Evolutionary conservation across 1,140 invertebrate species (phyloP), one percentile per base, ranked within the genome.

Genomic region (Panulirus ornatus): DNA sequence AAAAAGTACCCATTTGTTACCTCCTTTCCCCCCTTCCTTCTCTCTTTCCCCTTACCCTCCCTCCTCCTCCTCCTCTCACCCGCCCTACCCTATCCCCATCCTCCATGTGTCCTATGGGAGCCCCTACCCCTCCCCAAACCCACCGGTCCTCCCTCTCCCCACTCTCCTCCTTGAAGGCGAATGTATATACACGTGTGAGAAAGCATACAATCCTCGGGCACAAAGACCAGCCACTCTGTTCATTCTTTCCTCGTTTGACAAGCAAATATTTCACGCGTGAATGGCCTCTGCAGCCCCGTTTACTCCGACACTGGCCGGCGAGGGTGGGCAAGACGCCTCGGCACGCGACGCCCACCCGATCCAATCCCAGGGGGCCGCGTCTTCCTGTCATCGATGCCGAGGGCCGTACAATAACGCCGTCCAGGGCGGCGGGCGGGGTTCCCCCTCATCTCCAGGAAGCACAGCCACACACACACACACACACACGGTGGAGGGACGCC

Each of bases 261-360:
- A 82, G 86, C 78, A 82, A 88, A 88, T 88, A 88, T 88, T 88
- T 88, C 86, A 88, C 86, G 30, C 22, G 86, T 66, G 86, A 88
- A 88, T 82, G 44, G 27, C 38, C 36, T 22, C 36, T 11, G n/a
- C 38, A 19, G 44, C 71, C 84, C 70, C 86, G 76, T 27, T 88
- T 73, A 81, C 42, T 38, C 38, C 27, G 54, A 87, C 84, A 34
- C 84, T 51, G 3, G 83, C 66, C 42, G 44, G n/a, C 40, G 51
- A 54, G n/a, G 44, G n/a, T n/a, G 0, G n/a, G 6, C 5, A 66
- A 66, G n/a, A 66, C 58, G 1, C 63, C 27, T 14, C 19, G 30
- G 5, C 83, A 73, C 44, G 42, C 83, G 38, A 70, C 8, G 22
- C n/a, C 51, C 40, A 2, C 27, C 1, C 30, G 40, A 36, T 66